Percentiles rank a stretch among this genome's conserved stretches.
Conservation (phyloP, 2,888 invertebrate genomes). For the Piscicola geometra region DNA sequence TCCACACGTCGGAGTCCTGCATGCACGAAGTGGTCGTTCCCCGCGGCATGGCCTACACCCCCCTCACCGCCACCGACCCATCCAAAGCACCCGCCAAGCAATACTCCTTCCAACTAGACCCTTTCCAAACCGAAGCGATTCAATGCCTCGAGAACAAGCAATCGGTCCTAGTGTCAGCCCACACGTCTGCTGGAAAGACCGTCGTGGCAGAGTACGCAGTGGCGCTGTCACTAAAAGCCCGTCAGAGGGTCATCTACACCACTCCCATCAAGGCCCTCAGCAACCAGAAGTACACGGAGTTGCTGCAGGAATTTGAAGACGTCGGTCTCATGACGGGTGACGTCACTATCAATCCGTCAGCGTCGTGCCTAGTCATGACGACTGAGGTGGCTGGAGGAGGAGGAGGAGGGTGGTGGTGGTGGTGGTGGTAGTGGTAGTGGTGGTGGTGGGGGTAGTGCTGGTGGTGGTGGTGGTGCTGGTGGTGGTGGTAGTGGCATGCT, state of each 20-base stretch:
- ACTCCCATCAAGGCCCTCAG: conserved; percentile 98
- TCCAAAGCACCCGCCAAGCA: conserved; percentile 70
- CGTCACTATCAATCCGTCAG: conserved; percentile 96
- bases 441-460: background rate
- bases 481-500: background rate
- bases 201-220: conserved; percentile 95
- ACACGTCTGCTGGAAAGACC: conserved; percentile 98
- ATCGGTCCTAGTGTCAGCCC: conserved; percentile 95
- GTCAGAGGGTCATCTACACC: conserved; percentile 97
- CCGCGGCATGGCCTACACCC: conserved; percentile 73
- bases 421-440: background rate
- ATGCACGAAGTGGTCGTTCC: conserved; percentile 88
- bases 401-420: too few species aligned
- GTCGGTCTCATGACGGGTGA: conserved; percentile 98
- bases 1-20: conserved; percentile 86
- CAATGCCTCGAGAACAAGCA: conserved; percentile 94
- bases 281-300: conserved; percentile 97
- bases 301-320: conserved; percentile 91
- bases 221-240: conserved; percentile 83
- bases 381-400: too few species aligned
- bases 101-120: conserved; percentile 89
- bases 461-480: too few species aligned
- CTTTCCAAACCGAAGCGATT: conserved; percentile 95
- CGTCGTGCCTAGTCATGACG: conserved; percentile 97
- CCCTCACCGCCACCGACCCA: conserved; percentile 57